These are phyloP conservation scores for Oxycera nigricornis DNA, from an alignment of 2,888 invertebrate species.

Conservation along the genomic window DNA sequence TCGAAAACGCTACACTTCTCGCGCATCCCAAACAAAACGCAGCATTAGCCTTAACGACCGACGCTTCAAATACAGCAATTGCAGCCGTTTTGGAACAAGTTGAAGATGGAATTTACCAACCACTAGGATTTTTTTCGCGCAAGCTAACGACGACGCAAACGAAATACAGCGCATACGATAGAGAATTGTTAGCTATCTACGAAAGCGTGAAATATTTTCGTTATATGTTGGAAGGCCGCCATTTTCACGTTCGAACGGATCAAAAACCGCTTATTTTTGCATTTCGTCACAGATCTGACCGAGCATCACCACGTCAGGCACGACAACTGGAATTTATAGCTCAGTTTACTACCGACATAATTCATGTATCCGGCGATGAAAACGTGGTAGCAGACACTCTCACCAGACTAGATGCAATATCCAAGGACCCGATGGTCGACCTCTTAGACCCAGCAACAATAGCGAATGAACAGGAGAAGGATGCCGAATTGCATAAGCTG, in stretches of 20 bases:
- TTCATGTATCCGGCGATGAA: neutral
- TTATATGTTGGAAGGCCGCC: slow-evolving; percentile 46
- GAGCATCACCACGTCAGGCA: slow-evolving; percentile 47
- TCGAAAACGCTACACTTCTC: slow-evolving; percentile 46
- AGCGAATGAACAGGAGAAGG: neutral
- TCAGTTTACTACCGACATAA: neutral
- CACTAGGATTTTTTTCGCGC: slow-evolving; percentile 57
- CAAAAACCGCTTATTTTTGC: slow-evolving; percentile 51
- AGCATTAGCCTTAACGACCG: slow-evolving; percentile 46
- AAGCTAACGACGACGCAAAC: slow-evolving; percentile 53
- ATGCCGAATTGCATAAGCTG: neutral
- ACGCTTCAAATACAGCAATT: slow-evolving; percentile 56
- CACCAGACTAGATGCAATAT: slow-evolving; percentile 42
- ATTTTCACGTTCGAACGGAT: slow-evolving; percentile 46
- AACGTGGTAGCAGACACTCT: neutral
- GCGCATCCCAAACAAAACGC: slow-evolving; percentile 53
- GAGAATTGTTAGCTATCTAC: too few species aligned
- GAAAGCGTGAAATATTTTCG: slow-evolving; percentile 52
- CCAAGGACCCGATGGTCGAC: too few species aligned
- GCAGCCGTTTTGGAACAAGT: slow-evolving; percentile 58
- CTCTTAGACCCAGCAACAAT: too few species aligned
- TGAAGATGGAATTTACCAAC: slow-evolving; percentile 51
- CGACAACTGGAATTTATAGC: neutral
- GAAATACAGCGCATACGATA: slow-evolving; percentile 56
- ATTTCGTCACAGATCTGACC: slow-evolving; percentile 52